Percentiles rank a stretch among this genome's conserved stretches.
Conservation (phyloP, 2,113 vertebrate genomes). For the Microtus montanus region DNA sequence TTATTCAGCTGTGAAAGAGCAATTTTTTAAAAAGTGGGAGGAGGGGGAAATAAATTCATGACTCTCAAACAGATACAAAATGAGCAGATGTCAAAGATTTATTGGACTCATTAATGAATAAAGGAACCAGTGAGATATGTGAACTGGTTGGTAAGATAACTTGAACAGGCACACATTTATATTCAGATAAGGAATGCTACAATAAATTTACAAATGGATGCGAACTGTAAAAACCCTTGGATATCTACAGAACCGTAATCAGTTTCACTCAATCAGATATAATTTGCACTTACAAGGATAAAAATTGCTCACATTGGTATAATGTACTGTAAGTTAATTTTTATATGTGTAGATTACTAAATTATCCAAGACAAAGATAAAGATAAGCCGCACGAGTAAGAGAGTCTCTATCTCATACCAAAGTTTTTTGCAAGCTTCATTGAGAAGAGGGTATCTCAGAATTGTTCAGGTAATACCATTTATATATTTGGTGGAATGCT, state of each 20-base stretch:
- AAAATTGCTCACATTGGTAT: slow-evolving; percentile 16
- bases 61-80: slow-evolving; percentile 15
- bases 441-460: not conserved
- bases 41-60: not conserved
- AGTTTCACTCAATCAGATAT: slow-evolving; percentile 9
- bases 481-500: not conserved
- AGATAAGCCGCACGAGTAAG: not conserved
- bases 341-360: not conserved
- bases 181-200: not conserved
- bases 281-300: slow-evolving; percentile 40
- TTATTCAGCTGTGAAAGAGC: slow-evolving; percentile 43
- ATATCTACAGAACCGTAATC: not conserved
- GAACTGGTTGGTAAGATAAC: slow-evolving; percentile 22
- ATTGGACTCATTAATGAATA: slow-evolving; percentile 50
- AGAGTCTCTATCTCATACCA: not conserved
- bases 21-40: not conserved
- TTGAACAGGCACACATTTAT: not conserved
- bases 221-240: not conserved
- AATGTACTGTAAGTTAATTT: not conserved
- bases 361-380: slow-evolving; percentile 8
- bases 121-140: not conserved
- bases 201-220: slow-evolving; percentile 42
- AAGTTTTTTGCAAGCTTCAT: not conserved
- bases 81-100: not conserved
- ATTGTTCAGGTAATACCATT: not conserved